Percentiles rank a stretch among this genome's conserved stretches.
phyloP scores from a whole-genome alignment of 2,797 vertebrate species.

The Onychomys leucogaster region DNA sequence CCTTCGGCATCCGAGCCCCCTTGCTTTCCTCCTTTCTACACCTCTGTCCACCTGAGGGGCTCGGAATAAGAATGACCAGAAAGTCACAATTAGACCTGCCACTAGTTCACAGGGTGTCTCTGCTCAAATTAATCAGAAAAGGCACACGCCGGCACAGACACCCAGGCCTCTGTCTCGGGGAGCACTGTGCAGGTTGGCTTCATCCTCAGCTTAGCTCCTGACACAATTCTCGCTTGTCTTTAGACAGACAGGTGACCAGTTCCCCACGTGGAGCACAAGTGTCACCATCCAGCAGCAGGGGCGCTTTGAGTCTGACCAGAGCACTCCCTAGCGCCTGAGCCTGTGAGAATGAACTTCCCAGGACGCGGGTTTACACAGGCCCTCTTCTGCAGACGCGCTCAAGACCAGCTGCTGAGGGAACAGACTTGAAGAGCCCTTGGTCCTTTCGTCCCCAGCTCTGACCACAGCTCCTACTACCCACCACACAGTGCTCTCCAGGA shows the following conservation, averaged over 20 bases:
- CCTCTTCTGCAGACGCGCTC: neutral
- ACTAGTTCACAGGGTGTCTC: neutral
- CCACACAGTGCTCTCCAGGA: conserved; percentile 29
- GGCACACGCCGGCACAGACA: neutral
- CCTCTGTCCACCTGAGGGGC: neutral
- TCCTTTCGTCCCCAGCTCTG: neutral
- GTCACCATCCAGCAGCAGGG: neutral
- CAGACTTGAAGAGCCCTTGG: neutral
- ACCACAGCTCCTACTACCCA: neutral
- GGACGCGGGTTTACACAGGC: neutral
- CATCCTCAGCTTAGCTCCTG: neutral
- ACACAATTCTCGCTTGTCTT: neutral
- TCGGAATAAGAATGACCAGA: conserved; percentile 1
- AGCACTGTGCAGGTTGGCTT: neutral
- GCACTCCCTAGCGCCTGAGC: neutral
- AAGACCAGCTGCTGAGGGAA: neutral
- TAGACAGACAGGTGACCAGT: neutral
- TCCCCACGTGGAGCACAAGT: neutral
- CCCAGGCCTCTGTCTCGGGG: neutral
- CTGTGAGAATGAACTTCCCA: neutral
- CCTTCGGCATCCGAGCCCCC: neutral
- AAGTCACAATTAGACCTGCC: neutral
- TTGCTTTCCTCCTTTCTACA: neutral
- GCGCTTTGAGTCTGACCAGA: neutral
- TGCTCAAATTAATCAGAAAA: neutral